Base-by-base conservation (phyloP, 2,113 vertebrate species). In the Camelus bactrianus region DNA sequence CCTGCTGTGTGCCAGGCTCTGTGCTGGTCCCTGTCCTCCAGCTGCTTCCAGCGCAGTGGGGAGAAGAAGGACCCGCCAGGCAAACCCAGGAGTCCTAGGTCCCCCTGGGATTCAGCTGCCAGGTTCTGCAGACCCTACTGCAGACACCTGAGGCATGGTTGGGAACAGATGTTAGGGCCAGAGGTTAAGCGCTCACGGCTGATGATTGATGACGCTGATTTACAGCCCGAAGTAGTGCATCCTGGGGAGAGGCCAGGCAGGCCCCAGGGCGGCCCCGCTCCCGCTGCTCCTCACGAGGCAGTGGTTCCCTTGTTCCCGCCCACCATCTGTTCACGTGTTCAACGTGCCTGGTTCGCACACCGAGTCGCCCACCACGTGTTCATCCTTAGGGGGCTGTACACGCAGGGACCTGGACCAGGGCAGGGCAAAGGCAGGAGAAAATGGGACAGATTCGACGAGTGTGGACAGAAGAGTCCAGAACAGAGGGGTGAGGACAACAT, bases 141-240 rank as follows among this genome's bases (percentile, higher is more conserved):
- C 46, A 54, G 80, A 76, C 13, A 69, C 50, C 64, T 5, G n/a
- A 54, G 70, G n/a, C 67, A 22, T 64, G 48, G 90, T 48, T 98
- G 97, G 98, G 96, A 99, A 98, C 99, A 99, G 99, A 99, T 99
- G 99, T 99, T 98, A 95, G 98, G 99, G 99, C 98, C 98, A 99
- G 99, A 99, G 99, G 99, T 98, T 98, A 99, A 98, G 98, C 96
- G 94, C 97, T 99, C 99, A 98, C 96, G 97, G 98, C 97, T 98
- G 97, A 94, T 99, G 99, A 99, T 99, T 98, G 99, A 99, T 99
- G 98, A 98, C 94, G 98, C 98, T 64, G 97, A 93, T 98, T 98
- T 98, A 98, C 98, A 98, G 98, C 98, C 98, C 98, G 94, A 98
- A 98, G 97, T 98, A 98, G 98, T 98, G 98, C 87, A 14, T 81